A percentile compares a stretch with the other conserved stretches of the same genome.
Conservation (phyloP, 2,113 vertebrate genomes). For the Pristiophorus japonicus region DNA sequence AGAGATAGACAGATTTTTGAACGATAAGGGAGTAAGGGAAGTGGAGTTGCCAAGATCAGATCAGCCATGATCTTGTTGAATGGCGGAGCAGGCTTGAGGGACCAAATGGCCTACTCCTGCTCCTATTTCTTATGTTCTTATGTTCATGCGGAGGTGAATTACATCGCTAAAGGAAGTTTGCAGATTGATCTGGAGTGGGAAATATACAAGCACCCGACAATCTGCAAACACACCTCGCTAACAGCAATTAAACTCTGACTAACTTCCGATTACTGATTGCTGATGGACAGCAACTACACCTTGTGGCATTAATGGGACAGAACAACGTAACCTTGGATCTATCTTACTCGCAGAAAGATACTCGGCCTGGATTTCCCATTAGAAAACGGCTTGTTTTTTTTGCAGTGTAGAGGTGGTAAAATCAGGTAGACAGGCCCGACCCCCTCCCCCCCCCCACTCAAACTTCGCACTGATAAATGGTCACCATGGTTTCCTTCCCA, state of each 20-base stretch:
- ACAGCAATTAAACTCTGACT: too few relatives aligned
- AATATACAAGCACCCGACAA: not conserved
- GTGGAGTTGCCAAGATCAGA: too few relatives aligned
- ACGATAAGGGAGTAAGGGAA: too few relatives aligned
- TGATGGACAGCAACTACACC: too few relatives aligned
- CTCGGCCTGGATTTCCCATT: not conserved
- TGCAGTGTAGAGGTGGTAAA: not conserved
- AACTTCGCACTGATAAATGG: not conserved
- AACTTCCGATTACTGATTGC: not conserved
- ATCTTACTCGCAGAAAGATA: not conserved
- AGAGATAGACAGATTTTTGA: too few relatives aligned
- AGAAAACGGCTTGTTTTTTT: not conserved
- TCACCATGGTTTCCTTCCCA: not conserved
- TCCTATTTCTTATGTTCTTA: too few relatives aligned
- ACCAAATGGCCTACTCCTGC: too few relatives aligned
- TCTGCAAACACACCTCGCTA: not conserved
- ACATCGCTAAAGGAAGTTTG: not conserved
- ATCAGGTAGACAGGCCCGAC: not conserved
- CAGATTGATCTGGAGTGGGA: not conserved
- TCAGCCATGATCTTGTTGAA: too few relatives aligned
- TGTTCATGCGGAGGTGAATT: not conserved
- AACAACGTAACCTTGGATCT: not conserved
- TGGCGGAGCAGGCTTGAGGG: too few relatives aligned
- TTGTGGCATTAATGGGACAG: not conserved
- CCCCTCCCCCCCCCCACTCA: not conserved